Evolutionary conservation across 2,888 invertebrate genomes (phyloP).

Genomic region (Phlogophora meticulosa): DNA sequence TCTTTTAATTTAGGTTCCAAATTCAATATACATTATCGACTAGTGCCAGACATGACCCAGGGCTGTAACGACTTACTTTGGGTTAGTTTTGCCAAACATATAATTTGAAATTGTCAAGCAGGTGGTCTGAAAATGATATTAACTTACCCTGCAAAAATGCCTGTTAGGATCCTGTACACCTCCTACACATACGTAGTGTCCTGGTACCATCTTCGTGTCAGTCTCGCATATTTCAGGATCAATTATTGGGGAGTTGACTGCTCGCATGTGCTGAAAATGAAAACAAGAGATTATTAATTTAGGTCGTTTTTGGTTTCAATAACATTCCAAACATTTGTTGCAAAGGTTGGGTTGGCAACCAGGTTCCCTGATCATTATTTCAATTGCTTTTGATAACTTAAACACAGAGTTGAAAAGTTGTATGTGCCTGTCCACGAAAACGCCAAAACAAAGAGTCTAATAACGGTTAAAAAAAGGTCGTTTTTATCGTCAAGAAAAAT

Average conservation of each 20-base stretch:
- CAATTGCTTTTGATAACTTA: neutral
- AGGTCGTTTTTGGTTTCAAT: neutral
- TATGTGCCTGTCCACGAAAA: too few species aligned
- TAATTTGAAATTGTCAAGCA: too few species aligned
- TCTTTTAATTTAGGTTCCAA: too few species aligned
- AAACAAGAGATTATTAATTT: neutral
- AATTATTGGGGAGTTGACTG: constrained; percentile 84
- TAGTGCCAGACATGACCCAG: too few species aligned
- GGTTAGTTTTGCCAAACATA: too few species aligned
- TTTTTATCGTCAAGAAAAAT: too few species aligned
- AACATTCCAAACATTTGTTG: neutral
- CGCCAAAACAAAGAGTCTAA: too few species aligned
- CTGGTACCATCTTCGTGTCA: constrained; percentile 80
- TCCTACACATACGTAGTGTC: constrained; percentile 83
- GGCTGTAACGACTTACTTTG: too few species aligned
- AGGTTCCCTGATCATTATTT: too few species aligned
- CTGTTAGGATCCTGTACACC: constrained; percentile 87
- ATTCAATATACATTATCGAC: too few species aligned
- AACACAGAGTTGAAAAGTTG: neutral
- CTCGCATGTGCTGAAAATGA: constrained; percentile 81
- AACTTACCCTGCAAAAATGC: constrained; percentile 85
- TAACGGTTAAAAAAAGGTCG: too few species aligned
- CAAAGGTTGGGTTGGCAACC: too few species aligned
- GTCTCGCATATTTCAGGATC: constrained; percentile 81
- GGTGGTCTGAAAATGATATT: neutral